Base-by-base conservation (phyloP, 2,797 vertebrate genomes). In the Poecilia picta region DNA sequence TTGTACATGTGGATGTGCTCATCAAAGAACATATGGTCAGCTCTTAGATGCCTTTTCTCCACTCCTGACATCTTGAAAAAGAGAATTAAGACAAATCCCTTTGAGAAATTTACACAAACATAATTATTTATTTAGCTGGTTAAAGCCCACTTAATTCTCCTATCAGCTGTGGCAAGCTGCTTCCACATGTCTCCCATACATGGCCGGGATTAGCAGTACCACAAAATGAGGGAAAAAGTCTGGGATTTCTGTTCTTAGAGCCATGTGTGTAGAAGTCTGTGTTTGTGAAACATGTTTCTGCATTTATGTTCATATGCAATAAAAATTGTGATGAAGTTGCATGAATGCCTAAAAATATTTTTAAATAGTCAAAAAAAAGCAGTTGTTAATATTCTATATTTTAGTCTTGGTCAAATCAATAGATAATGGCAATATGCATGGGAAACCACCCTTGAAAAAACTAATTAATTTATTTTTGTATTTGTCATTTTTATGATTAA, bases 71-170 rank as follows among this genome's bases (percentile, higher is more conserved):
- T 91, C 87, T 91, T 85, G 89, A 91, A 85, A 88, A 85, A 86
- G 78, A 77, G 76, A 91, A 86, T 90, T 91, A 93, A 93, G 93
- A 94, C 89, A 92, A 94, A 94, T 95, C 94, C 93, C 93, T 95
- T 45, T 91, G 94, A 94, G 93, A 91, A 94, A 93, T 94, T 94
- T 95, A 93, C 88, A 91, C 91, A 91, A 88, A 94, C 93, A 95
- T 94, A 94, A 95, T 95, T 94, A 95, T 95, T 95, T 95, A 95
- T 95, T 95, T 95, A 94, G 92, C 91, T 91, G 85, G 93, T 92
- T 93, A 93, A 95, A 95, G 89, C 93, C 93, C 91, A 88, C 89
- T 94, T 95, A 95, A 95, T 95, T 93, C 94, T 93, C 85, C 89
- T 95, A 94, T 94, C 95, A 92, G 93, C 91, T 83, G 80, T 82